Base-by-base conservation (phyloP, 2,888 invertebrate species). In the Ophioninae sp. region DNA sequence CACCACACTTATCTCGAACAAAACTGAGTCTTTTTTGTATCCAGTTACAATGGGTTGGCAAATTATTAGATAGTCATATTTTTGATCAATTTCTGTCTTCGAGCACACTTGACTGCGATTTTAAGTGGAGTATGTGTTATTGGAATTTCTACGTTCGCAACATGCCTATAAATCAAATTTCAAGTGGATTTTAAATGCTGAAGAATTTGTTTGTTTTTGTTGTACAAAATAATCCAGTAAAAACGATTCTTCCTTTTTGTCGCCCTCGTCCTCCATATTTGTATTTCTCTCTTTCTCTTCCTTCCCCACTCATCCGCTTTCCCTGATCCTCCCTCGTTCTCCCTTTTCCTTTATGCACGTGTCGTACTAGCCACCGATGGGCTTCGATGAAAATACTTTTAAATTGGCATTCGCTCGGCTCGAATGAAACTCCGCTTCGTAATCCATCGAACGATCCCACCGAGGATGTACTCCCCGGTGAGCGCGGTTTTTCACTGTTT, bases 381-480 rank as follows among this genome's bases (percentile, higher is more conserved):
- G 72, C 65, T 23, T 72, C 75, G 75, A 65, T 79, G 82, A 84
- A 82, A 81, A 86, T 76, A 81, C 77, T 81, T 81, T 83, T 83
- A 78, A 81, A 83, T 83, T 83, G 78, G 69, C 83, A 69, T 64
- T 75, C 81, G 77, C 78, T 80, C 76, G 79, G 68, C 67, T 73
- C 69, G 10, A 56, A 71, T 61, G 59, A 75, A 51, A 76, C 44
- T 79, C 64, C 58, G 51, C 59, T 41, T 56, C 81, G 78, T 51
- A 51, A 51, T 51, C 56, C 59, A 68, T 80, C 67, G 65, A 78
- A 61, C 78, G 74, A 74, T 58, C 81, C 79, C 75, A 17, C 69
- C 44, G 51, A 68, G 72, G 76, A 77, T 23, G 64, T 51, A 51
- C 44, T 71, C 39, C 37, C 73, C 30, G 63, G 59, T 37, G 37